A percentile compares a stretch with the other conserved stretches of the same genome.
Evolutionary conservation across 2,113 vertebrate species (phyloP).

Genomic region (Zosterops japonicus): DNA sequence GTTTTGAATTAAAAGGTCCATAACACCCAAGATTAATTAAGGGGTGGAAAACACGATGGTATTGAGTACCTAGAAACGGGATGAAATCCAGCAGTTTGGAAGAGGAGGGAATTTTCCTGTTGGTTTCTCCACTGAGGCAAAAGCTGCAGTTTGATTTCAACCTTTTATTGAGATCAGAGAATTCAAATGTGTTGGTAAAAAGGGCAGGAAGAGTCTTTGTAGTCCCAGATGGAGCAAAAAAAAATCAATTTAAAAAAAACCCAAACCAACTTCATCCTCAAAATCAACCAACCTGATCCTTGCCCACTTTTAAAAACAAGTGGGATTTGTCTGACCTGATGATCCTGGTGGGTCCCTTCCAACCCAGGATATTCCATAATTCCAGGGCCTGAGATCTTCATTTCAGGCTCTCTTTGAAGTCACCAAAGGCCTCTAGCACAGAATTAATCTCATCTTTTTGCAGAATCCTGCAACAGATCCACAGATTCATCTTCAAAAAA

Average conservation of each 20-base stretch:
- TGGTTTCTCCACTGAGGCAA: neutral
- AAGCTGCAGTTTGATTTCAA: neutral
- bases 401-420: neutral
- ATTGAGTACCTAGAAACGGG: neutral
- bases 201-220: neutral
- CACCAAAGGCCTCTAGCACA: neutral
- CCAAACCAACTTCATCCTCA: neutral
- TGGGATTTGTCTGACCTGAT: neutral
- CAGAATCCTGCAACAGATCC: neutral
- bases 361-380: neutral
- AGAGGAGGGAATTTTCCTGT: neutral
- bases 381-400: neutral
- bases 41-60: accelerated
- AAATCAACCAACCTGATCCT: neutral
- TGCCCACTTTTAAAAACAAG: neutral
- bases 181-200: neutral
- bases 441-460: neutral
- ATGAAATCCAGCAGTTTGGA: neutral
- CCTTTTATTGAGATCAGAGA: neutral
- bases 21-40: neutral
- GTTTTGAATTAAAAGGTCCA: neutral
- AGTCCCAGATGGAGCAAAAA: neutral
- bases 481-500: neutral
- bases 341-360: neutral
- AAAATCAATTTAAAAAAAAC: neutral